Percentiles rank a stretch among this genome's conserved stretches.
Evolutionary conservation across 2,797 vertebrate species (phyloP).

Genomic region (Spinibarbus caldwelli): DNA sequence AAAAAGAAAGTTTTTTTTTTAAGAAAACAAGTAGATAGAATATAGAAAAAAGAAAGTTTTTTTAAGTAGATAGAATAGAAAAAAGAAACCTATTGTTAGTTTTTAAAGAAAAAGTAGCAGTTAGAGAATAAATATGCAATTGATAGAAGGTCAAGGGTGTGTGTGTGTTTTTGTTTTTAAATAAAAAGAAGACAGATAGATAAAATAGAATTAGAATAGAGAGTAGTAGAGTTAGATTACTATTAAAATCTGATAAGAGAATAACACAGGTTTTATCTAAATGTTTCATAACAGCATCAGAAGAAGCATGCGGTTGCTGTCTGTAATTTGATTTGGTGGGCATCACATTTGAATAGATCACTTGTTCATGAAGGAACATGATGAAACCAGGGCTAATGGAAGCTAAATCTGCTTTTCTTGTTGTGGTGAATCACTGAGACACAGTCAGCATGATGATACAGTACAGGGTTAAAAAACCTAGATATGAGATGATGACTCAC

Average conservation of each 20-base stretch:
- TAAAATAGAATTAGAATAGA: no score
- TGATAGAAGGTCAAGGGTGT: no score
- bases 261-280: conserved; percentile 51
- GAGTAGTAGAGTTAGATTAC: no score
- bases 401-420: conserved; percentile 52
- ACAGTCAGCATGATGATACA: conserved; percentile 17
- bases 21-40: no score
- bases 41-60: no score
- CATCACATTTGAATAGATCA: conserved; percentile 34
- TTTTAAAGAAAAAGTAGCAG: no score
- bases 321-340: conserved; percentile 49
- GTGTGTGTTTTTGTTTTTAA: no score
- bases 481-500: conserved; percentile 21
- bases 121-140: no score
- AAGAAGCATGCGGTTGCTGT: conserved; percentile 30
- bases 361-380: conserved; percentile 48
- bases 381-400: conserved; percentile 52
- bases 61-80: no score
- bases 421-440: conserved; percentile 12
- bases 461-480: not conserved
- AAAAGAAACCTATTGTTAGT: no score
- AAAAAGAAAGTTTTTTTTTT: no score
- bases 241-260: conserved; percentile 60
- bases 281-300: conserved; percentile 61
- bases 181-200: no score